Percentiles rank a stretch among this genome's conserved stretches.
Evolutionary conservation across 2,113 vertebrate species (phyloP).

Genomic region (Picathartes gymnocephalus): DNA sequence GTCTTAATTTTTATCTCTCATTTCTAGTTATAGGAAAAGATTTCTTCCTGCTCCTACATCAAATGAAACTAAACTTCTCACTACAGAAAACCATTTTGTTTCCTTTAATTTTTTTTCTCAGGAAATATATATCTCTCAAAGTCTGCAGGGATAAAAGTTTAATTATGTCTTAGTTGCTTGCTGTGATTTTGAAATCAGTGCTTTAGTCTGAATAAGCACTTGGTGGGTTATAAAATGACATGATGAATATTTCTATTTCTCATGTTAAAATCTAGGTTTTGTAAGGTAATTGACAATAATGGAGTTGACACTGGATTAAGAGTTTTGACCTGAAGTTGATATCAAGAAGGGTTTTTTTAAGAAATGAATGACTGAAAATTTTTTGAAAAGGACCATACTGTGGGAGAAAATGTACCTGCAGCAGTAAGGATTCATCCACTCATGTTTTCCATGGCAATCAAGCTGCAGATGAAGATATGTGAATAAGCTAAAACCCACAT

Average conservation of each 20-base stretch:
- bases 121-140: constrained; percentile 21
- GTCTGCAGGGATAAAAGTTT: constrained; percentile 72
- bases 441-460: background rate
- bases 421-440: background rate
- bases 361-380: constrained; percentile 12
- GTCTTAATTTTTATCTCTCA: constrained; percentile 31
- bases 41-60: background rate
- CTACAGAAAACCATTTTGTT: constrained; percentile 33
- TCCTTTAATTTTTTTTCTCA: background rate
- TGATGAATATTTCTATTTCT: constrained; percentile 65
- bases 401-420: constrained; percentile 17
- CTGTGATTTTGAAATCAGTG: constrained; percentile 74
- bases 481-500: background rate
- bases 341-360: constrained; percentile 38
- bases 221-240: constrained; percentile 64
- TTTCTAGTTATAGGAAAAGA: background rate
- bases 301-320: constrained; percentile 69
- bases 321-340: constrained; percentile 57
- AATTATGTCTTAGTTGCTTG: constrained; percentile 74
- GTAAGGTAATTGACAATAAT: constrained; percentile 69
- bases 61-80: constrained; percentile 49
- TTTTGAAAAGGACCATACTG: background rate
- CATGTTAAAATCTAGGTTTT: constrained; percentile 62
- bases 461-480: background rate
- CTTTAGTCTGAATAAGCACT: constrained; percentile 69